These are phyloP conservation scores for Brachionus rotundiformis DNA, from an alignment of 1,140 invertebrate genomes.

Conservation along the genomic window DNA sequence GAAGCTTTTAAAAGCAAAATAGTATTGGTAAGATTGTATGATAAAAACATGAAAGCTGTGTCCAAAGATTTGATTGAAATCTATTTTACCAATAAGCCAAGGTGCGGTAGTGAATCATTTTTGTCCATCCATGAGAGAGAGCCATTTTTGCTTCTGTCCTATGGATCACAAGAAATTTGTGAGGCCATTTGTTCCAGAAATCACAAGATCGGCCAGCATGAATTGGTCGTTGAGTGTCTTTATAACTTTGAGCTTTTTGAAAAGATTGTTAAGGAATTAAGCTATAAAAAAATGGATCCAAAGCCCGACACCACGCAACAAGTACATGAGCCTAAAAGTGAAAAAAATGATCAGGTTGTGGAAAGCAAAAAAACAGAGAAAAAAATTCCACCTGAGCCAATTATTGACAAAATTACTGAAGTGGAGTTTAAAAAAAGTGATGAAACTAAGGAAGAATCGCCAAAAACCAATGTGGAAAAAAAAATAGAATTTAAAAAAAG, in stretches of 20 bases:
- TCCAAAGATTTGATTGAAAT: slow-evolving; percentile 44
- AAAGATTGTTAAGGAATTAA: neutral
- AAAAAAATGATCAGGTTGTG: neutral
- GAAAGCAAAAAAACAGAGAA: neutral
- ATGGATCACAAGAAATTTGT: neutral
- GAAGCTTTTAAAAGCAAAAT: neutral
- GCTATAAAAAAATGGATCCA: neutral
- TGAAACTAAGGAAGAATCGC: neutral
- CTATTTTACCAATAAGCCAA: slow-evolving; percentile 16
- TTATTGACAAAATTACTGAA: neutral
- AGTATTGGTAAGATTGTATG: neutral
- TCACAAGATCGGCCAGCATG: neutral
- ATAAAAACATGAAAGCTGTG: neutral
- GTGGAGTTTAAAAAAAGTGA: neutral
- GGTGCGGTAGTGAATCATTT: neutral
- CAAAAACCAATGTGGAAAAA: neutral
- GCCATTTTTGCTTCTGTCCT: slow-evolving; percentile 15
- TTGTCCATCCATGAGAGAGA: slow-evolving; percentile 33
- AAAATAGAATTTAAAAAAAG: neutral
- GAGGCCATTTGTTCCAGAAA: neutral
- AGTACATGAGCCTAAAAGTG: too few relatives aligned
- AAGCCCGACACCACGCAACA: too few relatives aligned
- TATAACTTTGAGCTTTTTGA: slow-evolving; percentile 4
- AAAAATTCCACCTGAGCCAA: too few relatives aligned
- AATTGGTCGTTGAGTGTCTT: neutral